Base-by-base conservation (phyloP, 2,113 vertebrate genomes). In the Scolopax mira region DNA sequence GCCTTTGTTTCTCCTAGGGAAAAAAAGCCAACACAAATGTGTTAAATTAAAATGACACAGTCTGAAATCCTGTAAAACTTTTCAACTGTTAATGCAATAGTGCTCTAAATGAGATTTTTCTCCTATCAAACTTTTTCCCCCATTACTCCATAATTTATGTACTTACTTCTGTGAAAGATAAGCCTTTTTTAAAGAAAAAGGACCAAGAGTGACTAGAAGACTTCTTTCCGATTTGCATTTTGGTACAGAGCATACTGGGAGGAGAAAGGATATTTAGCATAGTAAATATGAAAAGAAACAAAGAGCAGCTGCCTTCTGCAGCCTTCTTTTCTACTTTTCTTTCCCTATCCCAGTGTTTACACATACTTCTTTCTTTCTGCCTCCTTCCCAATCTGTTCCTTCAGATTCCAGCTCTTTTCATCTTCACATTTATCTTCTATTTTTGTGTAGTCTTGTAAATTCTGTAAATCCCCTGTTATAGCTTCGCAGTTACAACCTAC, bases 181-280 rank as follows among this genome's bases (percentile, higher is more conserved):
- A 62, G 5, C 7, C 2, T 66, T 71, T 82, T 80, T 66, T 10
- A 72, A 71, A 49, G 27, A 51, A 61, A 66, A 75, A 80, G 2
- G 3, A 13, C 9, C 5, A 31, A 48, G 23, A 61, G 5, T 27
- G 21, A 37, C 6, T 21, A 33, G 27, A 52, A n/a, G 9, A 5
- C 13, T 82, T 85, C 33, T 67, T 66, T 85, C 51, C 19, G 72
- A 18, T 77, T 44, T 58, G 8, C 7, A 18, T 73, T 88, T 83
- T 72, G 10, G 7, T 72, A 55, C 73, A 77, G 4, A 71, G 3
- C 3, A 0, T 1, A 2, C 9, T 11, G 1, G 10, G 22, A 51
- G 5, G 6, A 85, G 18, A 13, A 92, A 39, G 7, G n/a, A 2
- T 44, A 8, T 44, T 60, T 74, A 83, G 57, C 2, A 12, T 2